Percentiles rank a stretch among this genome's conserved stretches.
Conservation (phyloP, 64 coral and sea anemone species). For the Platygyra sinensis region DNA sequence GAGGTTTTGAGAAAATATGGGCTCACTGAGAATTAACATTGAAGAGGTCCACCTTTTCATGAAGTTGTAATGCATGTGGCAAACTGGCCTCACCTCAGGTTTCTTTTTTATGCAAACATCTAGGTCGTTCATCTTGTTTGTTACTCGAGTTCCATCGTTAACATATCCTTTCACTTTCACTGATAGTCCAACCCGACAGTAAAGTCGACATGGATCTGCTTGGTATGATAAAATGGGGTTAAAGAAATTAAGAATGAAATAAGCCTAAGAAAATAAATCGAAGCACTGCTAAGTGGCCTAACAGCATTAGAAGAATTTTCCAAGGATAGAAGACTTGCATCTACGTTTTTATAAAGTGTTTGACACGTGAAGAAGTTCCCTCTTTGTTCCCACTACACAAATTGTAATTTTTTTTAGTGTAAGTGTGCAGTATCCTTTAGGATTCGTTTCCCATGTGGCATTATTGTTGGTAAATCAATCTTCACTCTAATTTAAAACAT, state of each 20-base stretch:
- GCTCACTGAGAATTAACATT: no score
- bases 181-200: not conserved
- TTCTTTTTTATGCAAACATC: conserved; percentile 7
- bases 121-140: not conserved
- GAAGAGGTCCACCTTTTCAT: no score
- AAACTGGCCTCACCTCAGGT: not conserved
- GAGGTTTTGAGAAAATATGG: no score
- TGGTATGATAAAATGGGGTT: not conserved
- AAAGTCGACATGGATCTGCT: not conserved
- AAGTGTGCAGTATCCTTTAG: no score
- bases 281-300: not conserved
- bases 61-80: no score
- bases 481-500: no score
- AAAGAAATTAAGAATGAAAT: not conserved
- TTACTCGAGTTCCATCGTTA: conserved; percentile 7
- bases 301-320: not conserved
- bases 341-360: no score
- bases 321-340: not conserved
- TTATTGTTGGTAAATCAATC: no score
- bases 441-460: no score
- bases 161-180: not conserved
- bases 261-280: not conserved
- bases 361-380: no score
- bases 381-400: no score
- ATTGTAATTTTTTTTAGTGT: no score